phyloP scores from a whole-genome alignment of 2,888 invertebrate species.

The Leucophora obtusa region DNA sequence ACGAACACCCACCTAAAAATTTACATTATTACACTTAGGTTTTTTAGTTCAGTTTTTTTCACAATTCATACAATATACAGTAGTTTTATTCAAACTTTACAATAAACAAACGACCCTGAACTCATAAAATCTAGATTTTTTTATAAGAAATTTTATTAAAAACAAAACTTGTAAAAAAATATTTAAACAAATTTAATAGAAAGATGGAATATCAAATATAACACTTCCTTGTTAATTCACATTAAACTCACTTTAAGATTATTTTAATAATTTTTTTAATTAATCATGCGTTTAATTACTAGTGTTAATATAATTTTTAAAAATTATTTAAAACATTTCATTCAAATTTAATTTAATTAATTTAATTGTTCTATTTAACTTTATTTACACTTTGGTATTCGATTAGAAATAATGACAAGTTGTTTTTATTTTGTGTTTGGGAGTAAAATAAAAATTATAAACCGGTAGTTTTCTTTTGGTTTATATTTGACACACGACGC shows the following conservation, averaged over 20 bases:
- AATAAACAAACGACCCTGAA: conserved; percentile 63
- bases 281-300: too few relatives aligned
- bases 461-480: conserved; percentile 41
- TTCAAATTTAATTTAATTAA: background rate
- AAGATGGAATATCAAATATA: background rate
- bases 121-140: conserved; percentile 25
- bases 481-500: conserved; percentile 25
- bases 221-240: too few relatives aligned
- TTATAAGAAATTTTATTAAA: conserved; percentile 11
- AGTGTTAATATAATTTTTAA: background rate
- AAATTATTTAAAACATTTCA: background rate
- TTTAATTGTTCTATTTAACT: background rate
- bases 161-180: background rate
- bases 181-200: conserved; percentile 21
- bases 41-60: conserved; percentile 15
- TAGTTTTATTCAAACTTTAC: conserved; percentile 48
- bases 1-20: conserved; percentile 50
- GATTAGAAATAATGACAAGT: conserved; percentile 1
- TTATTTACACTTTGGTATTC: conserved; percentile 13
- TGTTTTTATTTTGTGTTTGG: background rate
- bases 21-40: conserved; percentile 22
- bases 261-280: too few relatives aligned
- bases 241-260: too few relatives aligned
- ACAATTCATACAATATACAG: conserved; percentile 26
- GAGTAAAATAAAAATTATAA: conserved; percentile 34